These are phyloP conservation scores for Amazona vittata DNA, from an alignment of 2,113 vertebrate species.

Conservation along the genomic window DNA sequence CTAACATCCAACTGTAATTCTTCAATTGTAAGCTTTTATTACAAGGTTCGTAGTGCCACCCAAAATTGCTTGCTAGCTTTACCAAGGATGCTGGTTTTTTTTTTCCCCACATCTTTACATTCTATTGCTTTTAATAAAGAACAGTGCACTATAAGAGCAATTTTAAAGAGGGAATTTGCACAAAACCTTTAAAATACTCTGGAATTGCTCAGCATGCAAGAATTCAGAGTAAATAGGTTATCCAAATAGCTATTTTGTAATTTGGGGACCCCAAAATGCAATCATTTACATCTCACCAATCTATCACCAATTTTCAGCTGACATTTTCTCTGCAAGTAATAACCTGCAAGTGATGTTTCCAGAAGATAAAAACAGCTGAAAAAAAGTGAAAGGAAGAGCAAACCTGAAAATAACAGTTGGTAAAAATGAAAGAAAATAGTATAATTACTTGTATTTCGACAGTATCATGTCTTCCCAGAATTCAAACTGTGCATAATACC, in stretches of 20 bases:
- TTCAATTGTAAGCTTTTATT: not conserved
- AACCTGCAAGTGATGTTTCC: slow-evolving; percentile 11
- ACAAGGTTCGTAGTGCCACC: not conserved
- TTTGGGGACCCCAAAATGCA: not conserved
- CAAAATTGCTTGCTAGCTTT: not conserved
- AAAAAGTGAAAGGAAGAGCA: not conserved
- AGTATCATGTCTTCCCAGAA: slow-evolving; percentile 19
- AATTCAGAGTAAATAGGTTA: slow-evolving; percentile 6
- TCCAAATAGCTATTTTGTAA: not conserved
- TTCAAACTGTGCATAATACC: slow-evolving; percentile 49
- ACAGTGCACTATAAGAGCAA: not conserved
- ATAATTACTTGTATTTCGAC: slow-evolving; percentile 44
- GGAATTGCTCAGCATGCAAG: not conserved
- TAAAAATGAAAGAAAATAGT: not conserved
- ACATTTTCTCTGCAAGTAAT: slow-evolving; percentile 26
- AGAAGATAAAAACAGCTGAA: not conserved
- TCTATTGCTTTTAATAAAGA: not conserved
- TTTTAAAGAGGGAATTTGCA: not conserved
- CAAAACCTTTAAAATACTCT: not conserved
- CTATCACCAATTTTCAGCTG: not conserved
- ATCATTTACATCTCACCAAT: not conserved
- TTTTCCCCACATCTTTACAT: not conserved
- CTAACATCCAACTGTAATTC: not conserved
- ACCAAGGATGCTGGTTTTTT: not conserved
- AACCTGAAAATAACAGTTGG: not conserved